Evolutionary conservation across 2,113 vertebrate genomes (phyloP).

Genomic region (Dascyllus trimaculatus): DNA sequence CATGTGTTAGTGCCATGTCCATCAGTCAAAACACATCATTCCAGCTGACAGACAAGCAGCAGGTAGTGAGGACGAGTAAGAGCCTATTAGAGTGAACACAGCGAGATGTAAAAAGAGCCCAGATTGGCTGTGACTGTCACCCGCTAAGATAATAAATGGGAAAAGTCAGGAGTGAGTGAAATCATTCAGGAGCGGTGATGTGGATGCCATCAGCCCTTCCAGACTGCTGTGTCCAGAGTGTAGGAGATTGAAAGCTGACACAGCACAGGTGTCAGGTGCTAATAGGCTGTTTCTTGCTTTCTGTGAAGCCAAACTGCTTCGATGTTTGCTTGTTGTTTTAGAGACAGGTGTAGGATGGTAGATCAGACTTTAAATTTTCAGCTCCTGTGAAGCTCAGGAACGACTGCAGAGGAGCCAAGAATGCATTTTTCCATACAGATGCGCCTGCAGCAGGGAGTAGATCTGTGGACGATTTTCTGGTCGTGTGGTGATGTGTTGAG

Average conservation of each 20-base stretch:
- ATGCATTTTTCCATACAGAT: conserved; percentile 16
- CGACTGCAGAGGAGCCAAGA: background rate
- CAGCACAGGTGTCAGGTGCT: background rate
- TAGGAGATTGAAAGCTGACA: conserved; percentile 15
- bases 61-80: background rate
- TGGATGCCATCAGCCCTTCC: background rate
- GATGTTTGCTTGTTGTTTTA: background rate
- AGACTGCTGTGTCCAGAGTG: background rate
- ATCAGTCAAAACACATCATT: background rate
- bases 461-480: conserved; percentile 32
- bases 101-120: conserved; percentile 5
- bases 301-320: background rate
- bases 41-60: background rate
- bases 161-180: conserved; percentile 37
- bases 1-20: background rate
- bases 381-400: background rate
- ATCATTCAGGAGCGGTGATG: conserved; percentile 2
- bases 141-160: conserved; percentile 22
- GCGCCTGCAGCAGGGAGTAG: conserved; percentile 21
- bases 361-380: conserved; percentile 10
- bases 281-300: conserved; percentile 18
- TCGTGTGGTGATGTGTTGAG: conserved; percentile 12
- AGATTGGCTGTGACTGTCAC: conserved; percentile 11
- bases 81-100: background rate
- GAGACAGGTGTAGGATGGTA: conserved; percentile 3